Evolutionary conservation across 2,888 invertebrate genomes (phyloP).

Genomic region (Ichneumoninae sp.): DNA sequence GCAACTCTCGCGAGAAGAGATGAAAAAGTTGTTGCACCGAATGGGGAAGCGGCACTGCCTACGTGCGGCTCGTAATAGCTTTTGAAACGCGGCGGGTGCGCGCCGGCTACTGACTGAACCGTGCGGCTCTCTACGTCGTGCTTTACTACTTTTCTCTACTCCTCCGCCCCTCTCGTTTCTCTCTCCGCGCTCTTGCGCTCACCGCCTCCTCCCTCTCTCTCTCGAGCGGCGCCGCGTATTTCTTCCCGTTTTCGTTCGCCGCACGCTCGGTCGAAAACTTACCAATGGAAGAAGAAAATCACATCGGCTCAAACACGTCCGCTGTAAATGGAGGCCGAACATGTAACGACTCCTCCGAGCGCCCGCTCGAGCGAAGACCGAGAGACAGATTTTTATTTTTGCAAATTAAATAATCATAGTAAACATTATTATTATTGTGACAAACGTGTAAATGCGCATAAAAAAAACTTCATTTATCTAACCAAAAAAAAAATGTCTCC

Average conservation of each 20-base stretch:
- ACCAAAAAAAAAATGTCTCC: too few relatives aligned
- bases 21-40: conserved; percentile 41
- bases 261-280: neutral
- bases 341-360: too few relatives aligned
- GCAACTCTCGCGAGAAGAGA: conserved; percentile 17
- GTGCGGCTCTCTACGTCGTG: conserved; percentile 72
- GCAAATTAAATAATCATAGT: too few relatives aligned
- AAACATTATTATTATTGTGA: too few relatives aligned
- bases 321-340: too few relatives aligned
- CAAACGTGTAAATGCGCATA: too few relatives aligned
- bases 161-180: conserved; percentile 69
- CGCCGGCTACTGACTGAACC: conserved; percentile 66
- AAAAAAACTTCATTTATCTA: too few relatives aligned
- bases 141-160: conserved; percentile 71
- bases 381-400: too few relatives aligned
- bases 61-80: conserved; percentile 58
- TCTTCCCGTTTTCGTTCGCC: conserved; percentile 37
- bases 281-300: conserved; percentile 6
- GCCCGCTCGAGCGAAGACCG: too few relatives aligned
- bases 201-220: conserved; percentile 21
- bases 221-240: neutral
- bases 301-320: neutral
- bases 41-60: conserved; percentile 23
- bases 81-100: conserved; percentile 64
- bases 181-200: conserved; percentile 54